Evolutionary conservation across 2,113 vertebrate species (phyloP), one percentile per base, ranked within the genome.

Genomic region (Plecotus auritus): DNA sequence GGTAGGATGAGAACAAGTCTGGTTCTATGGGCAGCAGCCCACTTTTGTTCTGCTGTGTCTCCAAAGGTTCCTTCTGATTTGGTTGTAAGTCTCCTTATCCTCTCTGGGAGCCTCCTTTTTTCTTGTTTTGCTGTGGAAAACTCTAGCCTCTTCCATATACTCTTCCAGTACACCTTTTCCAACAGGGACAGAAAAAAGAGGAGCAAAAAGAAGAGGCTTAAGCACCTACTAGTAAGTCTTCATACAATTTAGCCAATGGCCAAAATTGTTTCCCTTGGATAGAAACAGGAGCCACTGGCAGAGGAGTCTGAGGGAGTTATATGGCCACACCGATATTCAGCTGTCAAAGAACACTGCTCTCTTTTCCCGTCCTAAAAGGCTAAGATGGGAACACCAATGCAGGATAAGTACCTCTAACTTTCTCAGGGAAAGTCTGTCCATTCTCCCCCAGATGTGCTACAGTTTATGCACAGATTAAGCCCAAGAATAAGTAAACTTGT

Each of bases 341-440:
- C 37, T 87, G 64, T 32, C 51, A 73, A 56, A 66, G 80, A 77
- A 40, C 18, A 4, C 17, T 51, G 40, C 11, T 72, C 45, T 72
- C 54, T 22, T 37, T 42, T 76, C 67, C 35, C 32, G 5, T 14
- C 8, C 18, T 30, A 9, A 30, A 77, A n/a, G 12, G 9, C 30
- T 56, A 56, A 47, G 13, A 17, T 0, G 3, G 22, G 67, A 61
- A 59, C 32, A 30, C 0, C 4, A 40, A 2, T 32, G 4, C 7
- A 23, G 51, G 35, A 4, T 32, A 20, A 82, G 72, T 3, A 20
- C 35, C 37, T 61, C 54, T 26, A 30, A 84, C 28, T 18, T 56
- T 78, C n/a, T 8, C 37, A 13, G 23, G 30, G 11, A 22, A 85
- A 78, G 85, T 3, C 37, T 85, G 77, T 17, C 35, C n/a, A 67